phyloP scores from a whole-genome alignment of 1,140 invertebrate species.

The Drosophila repletoides region DNA sequence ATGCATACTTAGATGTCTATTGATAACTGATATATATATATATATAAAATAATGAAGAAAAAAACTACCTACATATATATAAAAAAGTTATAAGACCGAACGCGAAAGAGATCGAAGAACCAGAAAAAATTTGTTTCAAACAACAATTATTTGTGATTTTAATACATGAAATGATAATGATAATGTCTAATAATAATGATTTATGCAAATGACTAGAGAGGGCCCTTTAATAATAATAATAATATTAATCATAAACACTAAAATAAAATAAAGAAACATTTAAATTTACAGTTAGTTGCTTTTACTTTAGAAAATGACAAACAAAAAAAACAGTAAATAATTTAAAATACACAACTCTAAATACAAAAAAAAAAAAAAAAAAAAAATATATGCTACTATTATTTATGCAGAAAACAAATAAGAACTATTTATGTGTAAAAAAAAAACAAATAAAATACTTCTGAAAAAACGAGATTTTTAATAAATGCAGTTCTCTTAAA shows the following conservation, averaged over 20 bases:
- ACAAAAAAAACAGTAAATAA: constrained; percentile 35
- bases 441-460: constrained; percentile 58
- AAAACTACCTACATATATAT: constrained; percentile 22
- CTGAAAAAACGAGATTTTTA: too few relatives aligned
- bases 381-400: too few relatives aligned
- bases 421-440: constrained; percentile 71
- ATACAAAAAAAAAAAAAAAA: background rate
- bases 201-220: too few relatives aligned
- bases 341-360: constrained; percentile 17
- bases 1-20: constrained; percentile 29
- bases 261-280: constrained; percentile 44
- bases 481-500: background rate
- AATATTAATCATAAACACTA: constrained; percentile 65
- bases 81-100: constrained; percentile 50
- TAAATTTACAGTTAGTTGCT: constrained; percentile 55
- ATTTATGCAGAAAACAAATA: constrained; percentile 69
- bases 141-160: constrained; percentile 78
- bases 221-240: too few relatives aligned
- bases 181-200: constrained; percentile 12
- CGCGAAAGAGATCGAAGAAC: constrained; percentile 15
- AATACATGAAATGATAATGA: constrained; percentile 72
- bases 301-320: too few relatives aligned
- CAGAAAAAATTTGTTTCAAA: constrained; percentile 70
- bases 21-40: constrained; percentile 7
- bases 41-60: background rate